phyloP scores from a whole-genome alignment of 2,113 vertebrate species.

The Leucoraja erinaceus region DNA sequence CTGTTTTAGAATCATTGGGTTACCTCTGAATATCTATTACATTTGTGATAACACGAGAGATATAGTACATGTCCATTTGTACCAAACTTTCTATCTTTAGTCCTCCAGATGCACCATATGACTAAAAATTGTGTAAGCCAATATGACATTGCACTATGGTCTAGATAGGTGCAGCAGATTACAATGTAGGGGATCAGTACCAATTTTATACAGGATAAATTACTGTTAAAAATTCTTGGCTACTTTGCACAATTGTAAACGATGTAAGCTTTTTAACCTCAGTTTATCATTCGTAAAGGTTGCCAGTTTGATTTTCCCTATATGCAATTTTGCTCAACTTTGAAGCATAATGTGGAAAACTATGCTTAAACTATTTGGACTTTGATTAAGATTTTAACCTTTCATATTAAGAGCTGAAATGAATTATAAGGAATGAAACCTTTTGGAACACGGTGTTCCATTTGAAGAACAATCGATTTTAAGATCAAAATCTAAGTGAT shows the following conservation, averaged over 20 bases:
- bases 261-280: background rate
- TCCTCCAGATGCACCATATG: background rate
- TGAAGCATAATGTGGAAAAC: background rate
- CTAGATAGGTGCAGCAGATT: background rate
- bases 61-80: too few relatives aligned
- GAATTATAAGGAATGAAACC: conserved; percentile 26
- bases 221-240: background rate
- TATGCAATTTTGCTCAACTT: background rate
- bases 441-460: background rate
- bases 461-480: conserved; percentile 16
- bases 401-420: conserved; percentile 17
- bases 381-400: conserved; percentile 26
- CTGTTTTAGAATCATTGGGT: too few relatives aligned
- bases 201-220: background rate
- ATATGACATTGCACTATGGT: too few relatives aligned
- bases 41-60: too few relatives aligned
- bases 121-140: background rate
- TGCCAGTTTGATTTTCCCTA: background rate
- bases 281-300: background rate
- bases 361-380: background rate
- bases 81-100: too few relatives aligned
- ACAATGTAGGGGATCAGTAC: background rate
- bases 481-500: conserved; percentile 23
- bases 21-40: too few relatives aligned
- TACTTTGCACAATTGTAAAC: background rate